Evolutionary conservation across 2,113 vertebrate genomes (phyloP).

Genomic region (Leptosomus discolor): DNA sequence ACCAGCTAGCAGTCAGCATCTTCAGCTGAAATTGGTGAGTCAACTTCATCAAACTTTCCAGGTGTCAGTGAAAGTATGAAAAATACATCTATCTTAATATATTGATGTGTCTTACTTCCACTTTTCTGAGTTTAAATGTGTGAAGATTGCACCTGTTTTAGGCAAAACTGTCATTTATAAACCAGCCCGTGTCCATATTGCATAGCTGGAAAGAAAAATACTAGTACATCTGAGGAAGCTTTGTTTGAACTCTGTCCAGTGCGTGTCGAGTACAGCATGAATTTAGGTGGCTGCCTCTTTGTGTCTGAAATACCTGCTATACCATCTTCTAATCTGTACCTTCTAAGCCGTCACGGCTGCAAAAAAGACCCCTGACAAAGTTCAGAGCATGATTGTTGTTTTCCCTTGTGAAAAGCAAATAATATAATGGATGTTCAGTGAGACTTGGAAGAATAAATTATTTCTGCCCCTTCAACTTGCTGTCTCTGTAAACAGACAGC

Average conservation of each 20-base stretch:
- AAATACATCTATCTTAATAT: neutral
- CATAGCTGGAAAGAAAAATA: neutral
- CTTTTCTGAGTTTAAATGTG: neutral
- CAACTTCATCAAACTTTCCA: constrained; percentile 71
- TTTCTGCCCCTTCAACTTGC: neutral
- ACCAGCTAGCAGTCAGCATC: constrained; percentile 62
- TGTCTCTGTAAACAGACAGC: neutral
- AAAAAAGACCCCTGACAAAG: neutral
- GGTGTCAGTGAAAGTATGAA: constrained; percentile 47
- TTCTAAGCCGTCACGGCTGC: neutral
- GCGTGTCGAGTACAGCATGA: neutral
- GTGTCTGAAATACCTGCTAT: neutral
- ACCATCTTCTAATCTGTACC: neutral
- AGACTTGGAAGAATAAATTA: neutral
- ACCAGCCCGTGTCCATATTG: neutral
- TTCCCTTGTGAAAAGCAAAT: neutral
- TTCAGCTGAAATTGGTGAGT: constrained; percentile 63
- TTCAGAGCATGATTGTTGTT: neutral
- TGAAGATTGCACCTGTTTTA: neutral
- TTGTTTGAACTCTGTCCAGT: neutral
- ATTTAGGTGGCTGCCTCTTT: neutral
- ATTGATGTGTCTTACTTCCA: constrained; percentile 28
- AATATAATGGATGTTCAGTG: neutral
- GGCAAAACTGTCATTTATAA: neutral
- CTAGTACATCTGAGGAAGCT: neutral